These are phyloP conservation scores for Saxidomus purpurata DNA, from an alignment of 1,140 invertebrate genomes.

Conservation along the genomic window DNA sequence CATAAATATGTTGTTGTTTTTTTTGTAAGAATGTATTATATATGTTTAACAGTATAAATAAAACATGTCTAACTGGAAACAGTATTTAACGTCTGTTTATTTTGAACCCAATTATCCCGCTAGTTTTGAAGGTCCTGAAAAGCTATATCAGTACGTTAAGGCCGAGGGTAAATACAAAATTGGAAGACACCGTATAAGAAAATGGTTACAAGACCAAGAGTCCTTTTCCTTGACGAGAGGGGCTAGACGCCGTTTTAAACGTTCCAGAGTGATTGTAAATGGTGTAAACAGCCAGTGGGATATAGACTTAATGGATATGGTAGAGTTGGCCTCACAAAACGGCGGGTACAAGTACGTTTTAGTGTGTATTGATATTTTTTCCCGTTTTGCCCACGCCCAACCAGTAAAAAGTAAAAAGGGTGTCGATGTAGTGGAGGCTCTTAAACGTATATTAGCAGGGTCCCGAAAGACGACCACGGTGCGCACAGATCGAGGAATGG, in stretches of 20 bases:
- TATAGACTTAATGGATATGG: conserved; percentile 51
- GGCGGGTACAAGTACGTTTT: conserved; percentile 29
- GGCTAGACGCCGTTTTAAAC: neutral
- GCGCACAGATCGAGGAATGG: conserved; percentile 9
- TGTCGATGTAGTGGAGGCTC: neutral
- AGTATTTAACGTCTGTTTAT: conserved; percentile 48
- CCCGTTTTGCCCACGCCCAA: neutral
- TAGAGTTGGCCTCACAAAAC: neutral
- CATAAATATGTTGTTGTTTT: no score
- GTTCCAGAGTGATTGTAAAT: neutral
- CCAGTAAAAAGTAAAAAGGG: conserved; percentile 45
- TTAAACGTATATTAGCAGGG: neutral
- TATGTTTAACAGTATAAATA: conserved; percentile 5
- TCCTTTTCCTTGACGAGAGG: conserved; percentile 44
- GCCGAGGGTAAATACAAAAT: conserved; percentile 33
- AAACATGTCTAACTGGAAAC: conserved; percentile 48
- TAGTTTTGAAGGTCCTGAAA: conserved; percentile 21
- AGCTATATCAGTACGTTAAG: conserved; percentile 41
- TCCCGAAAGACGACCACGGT: neutral
- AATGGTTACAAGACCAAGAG: conserved; percentile 59
- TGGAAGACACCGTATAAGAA: conserved; percentile 40
- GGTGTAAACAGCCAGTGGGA: conserved; percentile 33
- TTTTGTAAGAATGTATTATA: conserved; percentile 25
- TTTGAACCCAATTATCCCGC: conserved; percentile 37
- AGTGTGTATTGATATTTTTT: conserved; percentile 28